phyloP scores from a whole-genome alignment of 2,888 invertebrate species.

The Pinctada fucata region DNA sequence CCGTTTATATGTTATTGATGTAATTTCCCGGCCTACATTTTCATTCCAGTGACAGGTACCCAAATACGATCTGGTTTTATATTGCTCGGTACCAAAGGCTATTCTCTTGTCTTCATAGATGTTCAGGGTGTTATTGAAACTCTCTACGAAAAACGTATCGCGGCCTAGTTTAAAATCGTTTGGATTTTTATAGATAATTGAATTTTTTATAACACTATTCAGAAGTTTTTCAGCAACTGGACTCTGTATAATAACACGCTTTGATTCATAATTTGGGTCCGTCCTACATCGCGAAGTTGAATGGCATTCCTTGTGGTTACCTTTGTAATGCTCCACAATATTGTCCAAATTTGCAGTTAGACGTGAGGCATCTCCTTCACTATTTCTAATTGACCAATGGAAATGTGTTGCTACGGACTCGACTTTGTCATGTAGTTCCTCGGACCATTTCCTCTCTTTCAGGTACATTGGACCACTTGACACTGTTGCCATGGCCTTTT shows the following conservation, averaged over 20 bases:
- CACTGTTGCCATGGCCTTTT: constrained; percentile 25
- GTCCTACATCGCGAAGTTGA: not conserved
- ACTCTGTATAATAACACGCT: constrained; percentile 8
- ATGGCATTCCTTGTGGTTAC: constrained; percentile 6
- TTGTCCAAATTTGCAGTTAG: not conserved
- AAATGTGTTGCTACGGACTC: constrained; percentile 36
- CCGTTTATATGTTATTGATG: not conserved
- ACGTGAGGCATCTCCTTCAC: constrained; percentile 11
- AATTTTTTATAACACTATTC: not conserved
- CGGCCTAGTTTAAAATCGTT: constrained; percentile 10
- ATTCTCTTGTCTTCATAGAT: constrained; percentile 34
- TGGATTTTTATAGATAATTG: constrained; percentile 16
- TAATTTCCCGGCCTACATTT: not conserved
- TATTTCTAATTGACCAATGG: constrained; percentile 36
- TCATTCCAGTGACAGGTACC: constrained; percentile 20
- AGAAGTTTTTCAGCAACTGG: constrained; percentile 15
- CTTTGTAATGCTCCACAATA: constrained; percentile 9
- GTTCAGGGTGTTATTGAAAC: too few species aligned
- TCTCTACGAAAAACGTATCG: constrained; percentile 36
- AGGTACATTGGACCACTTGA: constrained; percentile 26
- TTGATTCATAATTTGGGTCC: not conserved
- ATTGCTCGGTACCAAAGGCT: constrained; percentile 27
- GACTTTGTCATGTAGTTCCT: constrained; percentile 19
- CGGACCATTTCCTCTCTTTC: constrained; percentile 27
- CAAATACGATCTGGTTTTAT: constrained; percentile 14